A percentile compares a stretch with the other conserved stretches of the same genome.
phyloP scores from a whole-genome alignment of 2,113 vertebrate genomes.

The Eleginops maclovinus region DNA sequence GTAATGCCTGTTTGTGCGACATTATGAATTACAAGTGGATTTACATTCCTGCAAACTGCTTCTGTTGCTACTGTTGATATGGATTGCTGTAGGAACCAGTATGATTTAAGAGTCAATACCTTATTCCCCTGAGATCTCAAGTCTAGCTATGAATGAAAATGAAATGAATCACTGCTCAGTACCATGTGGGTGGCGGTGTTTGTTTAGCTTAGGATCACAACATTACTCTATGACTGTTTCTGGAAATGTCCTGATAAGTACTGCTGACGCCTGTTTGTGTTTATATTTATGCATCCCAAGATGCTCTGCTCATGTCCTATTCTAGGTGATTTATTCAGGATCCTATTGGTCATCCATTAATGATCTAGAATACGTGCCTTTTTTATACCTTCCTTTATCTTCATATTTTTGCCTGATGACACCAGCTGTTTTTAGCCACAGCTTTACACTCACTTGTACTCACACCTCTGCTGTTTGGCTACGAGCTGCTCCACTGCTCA shows the following conservation, averaged over 20 bases:
- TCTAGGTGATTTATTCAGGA: slow-evolving; percentile 1
- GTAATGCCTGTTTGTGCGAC: background rate
- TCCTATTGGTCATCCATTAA: background rate
- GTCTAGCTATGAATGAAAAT: slow-evolving; percentile 12
- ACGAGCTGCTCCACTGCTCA: slow-evolving; percentile 4
- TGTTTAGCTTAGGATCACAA: slow-evolving; percentile 18
- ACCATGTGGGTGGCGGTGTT: slow-evolving; percentile 4
- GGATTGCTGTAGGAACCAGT: too few species aligned
- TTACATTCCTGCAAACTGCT: background rate
- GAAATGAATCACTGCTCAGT: slow-evolving; percentile 23
- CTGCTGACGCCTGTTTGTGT: slow-evolving; percentile 3
- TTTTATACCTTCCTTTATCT: background rate
- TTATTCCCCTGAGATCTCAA: background rate
- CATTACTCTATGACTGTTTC: slow-evolving; percentile 1
- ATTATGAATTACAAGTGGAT: background rate
- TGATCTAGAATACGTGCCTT: background rate
- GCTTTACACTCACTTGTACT: slow-evolving; percentile 10
- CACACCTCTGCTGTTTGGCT: slow-evolving; percentile 9
- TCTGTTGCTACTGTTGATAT: slow-evolving; percentile 6
- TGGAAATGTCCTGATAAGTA: background rate
- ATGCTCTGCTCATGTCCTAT: slow-evolving; percentile 4
- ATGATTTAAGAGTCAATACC: background rate
- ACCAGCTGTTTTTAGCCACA: slow-evolving; percentile 11
- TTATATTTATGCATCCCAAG: slow-evolving; percentile 13
- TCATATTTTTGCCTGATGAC: background rate